phyloP scores from a whole-genome alignment of 2,113 vertebrate genomes.

The Calypte anna region DNA sequence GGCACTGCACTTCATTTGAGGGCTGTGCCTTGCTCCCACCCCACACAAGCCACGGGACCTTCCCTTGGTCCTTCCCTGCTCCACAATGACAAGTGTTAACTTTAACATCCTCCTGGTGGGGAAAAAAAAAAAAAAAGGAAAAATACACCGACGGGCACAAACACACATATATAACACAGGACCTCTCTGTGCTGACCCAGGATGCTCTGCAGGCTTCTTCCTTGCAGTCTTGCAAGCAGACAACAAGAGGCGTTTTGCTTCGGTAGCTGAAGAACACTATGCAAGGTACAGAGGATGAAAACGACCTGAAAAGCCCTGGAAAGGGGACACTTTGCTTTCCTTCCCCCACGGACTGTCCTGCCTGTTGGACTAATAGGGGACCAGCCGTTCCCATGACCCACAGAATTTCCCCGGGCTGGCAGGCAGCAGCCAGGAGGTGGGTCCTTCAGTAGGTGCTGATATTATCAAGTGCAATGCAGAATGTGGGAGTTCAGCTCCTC shows the following conservation, averaged over 20 bases:
- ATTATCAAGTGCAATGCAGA: slow-evolving; percentile 57
- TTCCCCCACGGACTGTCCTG: slow-evolving; percentile 6
- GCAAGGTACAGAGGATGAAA: slow-evolving; percentile 17
- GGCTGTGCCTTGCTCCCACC: background rate
- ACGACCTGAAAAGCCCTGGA: background rate
- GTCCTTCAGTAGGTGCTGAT: slow-evolving; percentile 53
- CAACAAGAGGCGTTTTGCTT: background rate
- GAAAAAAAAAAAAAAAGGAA: background rate
- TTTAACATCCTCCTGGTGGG: slow-evolving; percentile 26
- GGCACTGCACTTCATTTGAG: background rate
- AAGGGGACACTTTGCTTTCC: slow-evolving; percentile 1
- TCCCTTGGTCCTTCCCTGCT: background rate
- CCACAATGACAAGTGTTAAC: slow-evolving; percentile 19
- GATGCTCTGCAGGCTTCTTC: background rate
- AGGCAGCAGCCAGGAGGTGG: slow-evolving; percentile 33
- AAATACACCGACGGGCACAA: background rate
- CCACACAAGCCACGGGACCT: accelerated
- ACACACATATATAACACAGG: background rate
- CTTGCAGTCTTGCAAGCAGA: background rate
- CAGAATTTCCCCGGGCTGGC: background rate
- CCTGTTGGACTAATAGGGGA: slow-evolving; percentile 18
- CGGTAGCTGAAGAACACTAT: background rate
- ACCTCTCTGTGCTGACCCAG: background rate
- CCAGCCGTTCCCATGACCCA: background rate
- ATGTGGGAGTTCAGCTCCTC: slow-evolving; percentile 45